Evolutionary conservation across 2,888 invertebrate genomes (phyloP).

Genomic region (Drosophila paracracens): DNA sequence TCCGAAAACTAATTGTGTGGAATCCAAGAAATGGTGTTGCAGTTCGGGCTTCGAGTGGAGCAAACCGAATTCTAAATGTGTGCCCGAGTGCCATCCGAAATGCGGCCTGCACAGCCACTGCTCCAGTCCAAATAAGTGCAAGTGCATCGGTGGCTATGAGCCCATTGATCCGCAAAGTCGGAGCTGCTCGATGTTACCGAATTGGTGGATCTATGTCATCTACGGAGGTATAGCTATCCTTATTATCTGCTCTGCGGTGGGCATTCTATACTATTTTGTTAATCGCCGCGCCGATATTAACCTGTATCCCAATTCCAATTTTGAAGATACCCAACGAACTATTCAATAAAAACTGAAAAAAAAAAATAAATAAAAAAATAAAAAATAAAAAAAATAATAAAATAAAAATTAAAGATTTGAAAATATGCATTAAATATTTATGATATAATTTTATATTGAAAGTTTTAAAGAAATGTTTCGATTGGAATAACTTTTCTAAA

Average conservation of each 20-base stretch:
- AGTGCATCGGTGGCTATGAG: background rate
- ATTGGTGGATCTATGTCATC: constrained; percentile 28
- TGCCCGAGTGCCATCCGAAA: background rate
- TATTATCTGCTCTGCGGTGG: background rate
- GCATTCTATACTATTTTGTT: background rate
- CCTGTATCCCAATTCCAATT: constrained; percentile 33
- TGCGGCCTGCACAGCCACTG: constrained; percentile 32
- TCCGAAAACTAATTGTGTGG: background rate
- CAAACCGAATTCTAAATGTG: background rate
- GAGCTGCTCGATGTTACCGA: constrained; percentile 1
- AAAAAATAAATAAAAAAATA: too few relatives aligned
- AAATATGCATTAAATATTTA: background rate
- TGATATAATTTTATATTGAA: too few relatives aligned
- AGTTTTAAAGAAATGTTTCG: background rate
- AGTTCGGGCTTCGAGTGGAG: constrained; percentile 10
- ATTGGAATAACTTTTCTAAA: constrained; percentile 8
- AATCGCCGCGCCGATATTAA: background rate
- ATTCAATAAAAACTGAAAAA: background rate
- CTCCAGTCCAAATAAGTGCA: background rate
- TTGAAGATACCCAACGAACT: background rate
- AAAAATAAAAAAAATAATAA: too few relatives aligned
- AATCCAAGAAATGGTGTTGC: background rate
- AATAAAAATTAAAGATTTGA: background rate
- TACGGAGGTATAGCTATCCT: background rate
- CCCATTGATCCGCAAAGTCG: background rate